A percentile compares a stretch with the other conserved stretches of the same genome.
phyloP scores from a whole-genome alignment of 2,888 invertebrate genomes.

The Disparrhopalites patrizii region DNA sequence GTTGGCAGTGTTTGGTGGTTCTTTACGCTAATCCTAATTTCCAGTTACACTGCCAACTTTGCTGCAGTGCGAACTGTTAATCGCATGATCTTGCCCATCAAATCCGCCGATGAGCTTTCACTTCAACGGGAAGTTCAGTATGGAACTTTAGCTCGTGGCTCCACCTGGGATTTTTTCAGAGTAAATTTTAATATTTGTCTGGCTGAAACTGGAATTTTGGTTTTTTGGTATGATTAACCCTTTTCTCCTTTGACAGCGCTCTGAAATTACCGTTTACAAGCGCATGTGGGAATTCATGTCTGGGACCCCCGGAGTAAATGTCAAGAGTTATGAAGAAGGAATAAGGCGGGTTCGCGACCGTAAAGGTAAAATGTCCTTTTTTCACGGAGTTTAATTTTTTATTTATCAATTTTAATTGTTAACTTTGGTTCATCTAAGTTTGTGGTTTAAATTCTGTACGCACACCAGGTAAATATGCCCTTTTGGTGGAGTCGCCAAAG shows the following conservation, averaged over 20 bases:
- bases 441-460: too few relatives aligned
- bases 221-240: slow-evolving; percentile 6
- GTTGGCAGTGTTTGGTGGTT: slow-evolving; percentile 99
- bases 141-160: slow-evolving; percentile 72
- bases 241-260: slow-evolving; percentile 59
- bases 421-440: too few relatives aligned
- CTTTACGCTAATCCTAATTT: slow-evolving; percentile 94
- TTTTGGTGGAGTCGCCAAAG: slow-evolving; percentile 64
- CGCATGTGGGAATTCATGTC: slow-evolving; percentile 95
- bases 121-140: slow-evolving; percentile 90
- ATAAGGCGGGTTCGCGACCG: slow-evolving; percentile 70
- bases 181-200: too few relatives aligned
- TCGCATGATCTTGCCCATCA: slow-evolving; percentile 91
- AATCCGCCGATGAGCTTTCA: slow-evolving; percentile 83
- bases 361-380: slow-evolving; percentile 61
- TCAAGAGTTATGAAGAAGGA: slow-evolving; percentile 74
- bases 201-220: not conserved
- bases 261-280: slow-evolving; percentile 79
- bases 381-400: not conserved
- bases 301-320: slow-evolving; percentile 75
- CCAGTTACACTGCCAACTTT: slow-evolving; percentile 97
- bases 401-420: not conserved
- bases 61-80: slow-evolving; percentile 69
- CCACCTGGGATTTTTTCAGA: slow-evolving; percentile 83
- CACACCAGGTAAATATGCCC: slow-evolving; percentile 53